A percentile compares a stretch with the other conserved stretches of the same genome.
Conservation (phyloP, 2,113 vertebrate genomes). For the crab-eating macaque (Macaca fascicularis) region DNA sequence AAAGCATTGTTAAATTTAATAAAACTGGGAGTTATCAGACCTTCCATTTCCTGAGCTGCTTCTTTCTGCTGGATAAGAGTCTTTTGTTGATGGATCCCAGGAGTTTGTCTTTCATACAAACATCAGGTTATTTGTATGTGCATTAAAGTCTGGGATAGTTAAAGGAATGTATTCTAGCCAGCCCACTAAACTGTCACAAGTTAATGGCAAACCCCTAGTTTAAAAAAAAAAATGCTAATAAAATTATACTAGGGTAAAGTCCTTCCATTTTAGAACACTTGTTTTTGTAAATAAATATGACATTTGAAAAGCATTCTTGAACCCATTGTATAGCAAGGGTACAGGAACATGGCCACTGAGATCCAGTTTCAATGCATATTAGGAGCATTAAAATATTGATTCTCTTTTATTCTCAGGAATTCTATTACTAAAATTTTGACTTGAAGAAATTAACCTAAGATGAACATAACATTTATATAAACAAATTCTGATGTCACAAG, state of each 20-base stretch:
- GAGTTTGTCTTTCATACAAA: not conserved
- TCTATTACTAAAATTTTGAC: not conserved
- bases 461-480: not conserved
- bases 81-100: not conserved
- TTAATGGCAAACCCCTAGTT: not conserved
- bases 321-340: not conserved
- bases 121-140: not conserved
- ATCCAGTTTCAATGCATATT: not conserved
- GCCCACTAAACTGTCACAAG: not conserved
- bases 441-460: not conserved
- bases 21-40: not conserved
- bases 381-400: not conserved
- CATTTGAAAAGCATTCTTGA: not conserved
- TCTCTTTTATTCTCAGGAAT: not conserved
- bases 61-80: accelerated
- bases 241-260: not conserved
- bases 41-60: not conserved
- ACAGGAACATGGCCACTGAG: not conserved
- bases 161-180: not conserved
- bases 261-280: not conserved
- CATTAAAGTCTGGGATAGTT: not conserved
- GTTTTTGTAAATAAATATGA: not conserved
- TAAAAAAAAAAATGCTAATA: not conserved
- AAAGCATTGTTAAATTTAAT: not conserved
- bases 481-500: not conserved